These are phyloP conservation scores for Dendrocincla tyrannina DNA, from an alignment of 2,797 vertebrate genomes.

Conservation along the genomic window DNA sequence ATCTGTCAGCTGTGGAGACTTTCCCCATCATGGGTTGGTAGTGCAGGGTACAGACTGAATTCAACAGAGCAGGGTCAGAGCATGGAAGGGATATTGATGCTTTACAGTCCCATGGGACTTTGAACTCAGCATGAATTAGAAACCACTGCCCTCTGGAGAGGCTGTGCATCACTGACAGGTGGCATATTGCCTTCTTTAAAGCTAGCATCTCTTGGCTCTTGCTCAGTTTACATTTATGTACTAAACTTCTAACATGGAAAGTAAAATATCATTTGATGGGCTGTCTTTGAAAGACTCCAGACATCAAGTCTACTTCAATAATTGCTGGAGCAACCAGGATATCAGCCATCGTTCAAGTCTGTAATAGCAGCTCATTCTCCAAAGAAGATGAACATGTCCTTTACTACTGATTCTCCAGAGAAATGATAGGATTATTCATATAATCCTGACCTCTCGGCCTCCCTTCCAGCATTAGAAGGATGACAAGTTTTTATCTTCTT, in stretches of 20 bases:
- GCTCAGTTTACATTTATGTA: background rate
- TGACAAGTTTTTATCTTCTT: background rate
- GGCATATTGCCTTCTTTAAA: background rate
- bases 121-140: background rate
- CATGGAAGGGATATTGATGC: background rate
- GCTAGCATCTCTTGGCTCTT: background rate
- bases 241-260: conserved; percentile 14
- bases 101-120: background rate
- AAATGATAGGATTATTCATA: background rate
- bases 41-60: background rate
- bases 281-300: background rate
- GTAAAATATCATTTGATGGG: background rate
- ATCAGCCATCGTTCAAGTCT: background rate
- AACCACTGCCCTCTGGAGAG: background rate
- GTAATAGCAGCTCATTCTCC: background rate
- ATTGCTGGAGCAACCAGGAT: background rate
- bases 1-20: background rate
- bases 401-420: background rate
- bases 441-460: background rate
- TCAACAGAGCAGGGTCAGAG: background rate
- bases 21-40: background rate
- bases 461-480: background rate
- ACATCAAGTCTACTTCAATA: background rate
- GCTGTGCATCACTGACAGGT: background rate
- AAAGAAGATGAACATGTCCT: background rate